Evolutionary conservation across 2,888 invertebrate species (phyloP).

Genomic region (Cloeon dipterum): DNA sequence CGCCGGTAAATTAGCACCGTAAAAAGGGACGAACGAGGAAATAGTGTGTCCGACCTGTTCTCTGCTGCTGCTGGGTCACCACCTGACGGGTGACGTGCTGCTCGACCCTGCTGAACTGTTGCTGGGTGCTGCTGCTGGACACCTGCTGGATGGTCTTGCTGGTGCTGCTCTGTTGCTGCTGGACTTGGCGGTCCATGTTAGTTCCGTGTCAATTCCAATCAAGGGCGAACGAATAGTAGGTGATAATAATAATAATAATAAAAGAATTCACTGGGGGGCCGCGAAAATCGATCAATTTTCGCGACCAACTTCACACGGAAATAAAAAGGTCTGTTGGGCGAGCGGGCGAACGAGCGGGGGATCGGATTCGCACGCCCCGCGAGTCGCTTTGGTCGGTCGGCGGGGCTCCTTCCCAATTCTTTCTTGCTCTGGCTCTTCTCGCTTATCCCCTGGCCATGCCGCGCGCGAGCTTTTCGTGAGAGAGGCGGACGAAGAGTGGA

Average conservation of each 20-base stretch:
- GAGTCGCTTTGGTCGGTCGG: no score
- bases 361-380: no score
- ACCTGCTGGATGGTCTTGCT: conserved; percentile 20
- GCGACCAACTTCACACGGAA: no score
- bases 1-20: no score
- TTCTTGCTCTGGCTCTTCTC: no score
- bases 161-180: conserved; percentile 22
- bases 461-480: neutral
- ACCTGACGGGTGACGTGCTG: conserved; percentile 58
- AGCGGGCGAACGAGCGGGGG: no score
- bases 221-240: conserved; percentile 13
- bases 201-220: conserved; percentile 34
- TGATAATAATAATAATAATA: conserved; percentile 7
- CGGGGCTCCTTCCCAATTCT: no score
- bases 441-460: neutral
- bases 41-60: no score
- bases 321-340: no score
- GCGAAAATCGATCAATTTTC: neutral
- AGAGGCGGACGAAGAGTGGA: conserved; percentile 1
- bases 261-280: conserved; percentile 3
- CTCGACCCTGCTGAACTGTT: conserved; percentile 36
- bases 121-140: conserved; percentile 20
- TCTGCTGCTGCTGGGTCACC: conserved; percentile 23
- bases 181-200: conserved; percentile 10
- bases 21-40: no score